Evolutionary conservation across 2,113 vertebrate genomes (phyloP).

Genomic region (Alethe diademata): DNA sequence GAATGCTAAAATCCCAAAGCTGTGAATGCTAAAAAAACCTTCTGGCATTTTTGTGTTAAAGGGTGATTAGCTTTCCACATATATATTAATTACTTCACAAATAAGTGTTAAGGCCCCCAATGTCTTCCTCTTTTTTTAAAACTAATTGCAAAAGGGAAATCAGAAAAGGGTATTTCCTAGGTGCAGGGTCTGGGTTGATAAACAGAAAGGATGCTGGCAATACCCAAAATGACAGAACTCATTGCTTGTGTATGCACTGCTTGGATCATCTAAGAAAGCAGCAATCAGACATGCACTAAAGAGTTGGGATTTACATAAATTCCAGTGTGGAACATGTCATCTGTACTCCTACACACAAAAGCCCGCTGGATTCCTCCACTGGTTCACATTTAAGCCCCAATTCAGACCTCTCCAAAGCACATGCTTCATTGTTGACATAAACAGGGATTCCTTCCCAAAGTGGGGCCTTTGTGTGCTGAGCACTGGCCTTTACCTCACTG

Average conservation of each 20-base stretch:
- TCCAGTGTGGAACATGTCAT: background rate
- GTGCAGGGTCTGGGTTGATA: background rate
- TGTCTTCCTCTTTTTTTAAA: background rate
- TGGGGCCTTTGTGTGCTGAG: background rate
- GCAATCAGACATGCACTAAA: background rate
- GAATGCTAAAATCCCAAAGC: background rate
- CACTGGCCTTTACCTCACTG: background rate
- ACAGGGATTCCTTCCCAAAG: conserved; percentile 39
- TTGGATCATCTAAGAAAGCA: background rate
- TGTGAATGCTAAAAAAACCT: background rate
- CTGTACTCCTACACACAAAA: background rate
- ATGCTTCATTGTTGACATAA: conserved; percentile 34
- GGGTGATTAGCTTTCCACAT: background rate
- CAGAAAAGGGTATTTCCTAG: background rate
- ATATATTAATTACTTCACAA: background rate
- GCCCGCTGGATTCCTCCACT: background rate
- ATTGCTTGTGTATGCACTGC: background rate
- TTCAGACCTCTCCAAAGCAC: conserved; percentile 44
- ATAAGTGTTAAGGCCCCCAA: background rate
- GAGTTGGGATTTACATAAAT: conserved; percentile 1
- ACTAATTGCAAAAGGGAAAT: background rate
- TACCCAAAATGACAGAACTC: background rate
- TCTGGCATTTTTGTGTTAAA: background rate
- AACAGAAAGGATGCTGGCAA: background rate
- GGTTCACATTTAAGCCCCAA: conserved; percentile 13